Base-by-base conservation (phyloP, 2,113 vertebrate species). In the Anas platyrhynchos region DNA sequence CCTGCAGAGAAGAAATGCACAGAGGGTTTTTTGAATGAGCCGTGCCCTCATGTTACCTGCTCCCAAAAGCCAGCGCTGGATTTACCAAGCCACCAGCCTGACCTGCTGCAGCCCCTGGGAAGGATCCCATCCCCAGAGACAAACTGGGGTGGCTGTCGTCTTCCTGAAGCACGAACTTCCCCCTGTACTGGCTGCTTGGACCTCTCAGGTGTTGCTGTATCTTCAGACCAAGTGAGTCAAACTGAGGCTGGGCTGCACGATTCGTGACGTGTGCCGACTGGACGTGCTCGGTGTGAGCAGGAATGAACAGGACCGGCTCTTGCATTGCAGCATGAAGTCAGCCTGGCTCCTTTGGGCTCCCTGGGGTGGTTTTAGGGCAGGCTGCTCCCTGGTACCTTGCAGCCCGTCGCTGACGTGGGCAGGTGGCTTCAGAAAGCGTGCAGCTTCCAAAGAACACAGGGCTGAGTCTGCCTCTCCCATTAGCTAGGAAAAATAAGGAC, bases 181-280 rank as follows among this genome's bases (percentile, higher is more conserved):
- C 34, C 13, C 0, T 16, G 8, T 27, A 0, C 1, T 48, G 34
- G n/a, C 58, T 76, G 71, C 36, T 65, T 13, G 44, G 9, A 25
- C 71, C 0, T 0, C 31, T 29, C 10, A 5, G 20, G 36, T 1
- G 0, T 23, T 34, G 26, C 50, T 0, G 0, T 22, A 27, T 7
- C 21, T 32, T 66, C 59, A 72, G 36, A 41, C 9, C 21, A 34
- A 20, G 44, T 10, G 65, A 38, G 23, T 69, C 34, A 17, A 10
- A 22, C 0, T 11, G 22, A 38, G 13, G 21, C 36, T 50, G 7
- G 9, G 29, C 36, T 36, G 62, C 38, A 43, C 22, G 22, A 5
- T 27, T 48, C 0, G 0, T 36, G 17, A 31, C 15, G 6, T 0
- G 2, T 34, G 59, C 59, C 31, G 55, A 50, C 44, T 6, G 21